Evolutionary conservation across 2,113 vertebrate genomes (phyloP).

Genomic region (Sinocyclocheilus maitianheensis): DNA sequence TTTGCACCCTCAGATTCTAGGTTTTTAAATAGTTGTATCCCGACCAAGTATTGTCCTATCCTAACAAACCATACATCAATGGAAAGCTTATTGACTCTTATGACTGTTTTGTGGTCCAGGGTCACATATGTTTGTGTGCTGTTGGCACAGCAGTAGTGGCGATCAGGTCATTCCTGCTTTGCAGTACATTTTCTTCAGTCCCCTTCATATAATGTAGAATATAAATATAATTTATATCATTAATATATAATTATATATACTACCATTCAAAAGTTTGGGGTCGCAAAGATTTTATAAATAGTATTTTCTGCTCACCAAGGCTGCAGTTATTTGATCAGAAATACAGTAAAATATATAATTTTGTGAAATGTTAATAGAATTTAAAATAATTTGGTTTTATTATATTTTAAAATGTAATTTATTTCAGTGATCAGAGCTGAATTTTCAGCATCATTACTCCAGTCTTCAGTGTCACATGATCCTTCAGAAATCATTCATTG

Average conservation of each 20-base stretch:
- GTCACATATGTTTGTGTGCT: background rate
- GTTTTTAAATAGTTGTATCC: too few species aligned
- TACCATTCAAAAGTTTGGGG: background rate
- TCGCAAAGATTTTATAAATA: background rate
- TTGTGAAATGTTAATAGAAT: background rate
- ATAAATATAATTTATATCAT: background rate
- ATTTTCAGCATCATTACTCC: background rate
- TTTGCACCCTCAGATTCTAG: too few species aligned
- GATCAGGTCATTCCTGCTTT: background rate
- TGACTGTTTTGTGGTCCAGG: too few species aligned
- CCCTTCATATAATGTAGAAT: background rate
- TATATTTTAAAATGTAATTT: background rate
- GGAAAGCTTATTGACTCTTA: too few species aligned
- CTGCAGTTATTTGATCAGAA: background rate
- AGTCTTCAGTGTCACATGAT: background rate
- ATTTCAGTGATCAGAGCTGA: background rate
- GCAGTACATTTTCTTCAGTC: background rate
- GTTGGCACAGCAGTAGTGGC: background rate
- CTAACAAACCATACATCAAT: too few species aligned
- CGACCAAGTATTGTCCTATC: too few species aligned
- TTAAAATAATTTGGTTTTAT: background rate
- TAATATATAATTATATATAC: background rate
- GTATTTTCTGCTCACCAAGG: background rate
- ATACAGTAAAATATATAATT: background rate
- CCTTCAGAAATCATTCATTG: background rate